Percentiles rank a stretch among this genome's conserved stretches.
These are phyloP conservation scores for Setophaga petechia DNA, from an alignment of 2,113 vertebrate species.

Conservation along the genomic window DNA sequence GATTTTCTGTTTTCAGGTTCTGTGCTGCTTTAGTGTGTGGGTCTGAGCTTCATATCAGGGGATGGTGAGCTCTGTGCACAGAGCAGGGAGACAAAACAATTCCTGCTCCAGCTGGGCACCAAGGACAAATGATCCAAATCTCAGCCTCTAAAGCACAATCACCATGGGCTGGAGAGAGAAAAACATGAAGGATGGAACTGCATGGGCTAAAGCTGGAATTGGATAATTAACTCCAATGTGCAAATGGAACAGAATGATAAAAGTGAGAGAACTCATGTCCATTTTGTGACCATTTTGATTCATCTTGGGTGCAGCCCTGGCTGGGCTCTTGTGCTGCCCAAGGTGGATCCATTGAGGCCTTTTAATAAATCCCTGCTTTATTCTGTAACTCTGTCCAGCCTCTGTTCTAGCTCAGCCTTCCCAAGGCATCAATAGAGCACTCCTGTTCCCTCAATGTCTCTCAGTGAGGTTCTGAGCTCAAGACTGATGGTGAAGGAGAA, in stretches of 20 bases:
- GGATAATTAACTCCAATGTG: not conserved
- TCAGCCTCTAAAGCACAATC: not conserved
- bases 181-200: not conserved
- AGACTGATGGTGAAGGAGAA: not conserved
- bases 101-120: not conserved
- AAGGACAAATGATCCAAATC: not conserved
- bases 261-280: fast-evolving
- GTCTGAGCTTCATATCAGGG: not conserved
- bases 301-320: not conserved
- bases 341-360: not conserved
- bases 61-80: not conserved
- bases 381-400: not conserved
- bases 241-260: not conserved
- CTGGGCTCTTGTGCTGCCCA: not conserved
- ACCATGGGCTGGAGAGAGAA: not conserved
- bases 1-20: not conserved
- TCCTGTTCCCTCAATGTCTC: fast-evolving
- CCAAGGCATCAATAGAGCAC: not conserved
- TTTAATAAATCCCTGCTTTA: not conserved
- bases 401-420: not conserved
- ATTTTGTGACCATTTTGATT: not conserved
- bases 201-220: fast-evolving
- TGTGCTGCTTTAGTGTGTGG: not conserved
- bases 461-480: not conserved
- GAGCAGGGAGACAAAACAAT: not conserved